A percentile compares a stretch with the other conserved stretches of the same genome.
These are phyloP conservation scores for Odobenus rosmarus DNA, from an alignment of 2,113 vertebrate species.

Conservation along the genomic window DNA sequence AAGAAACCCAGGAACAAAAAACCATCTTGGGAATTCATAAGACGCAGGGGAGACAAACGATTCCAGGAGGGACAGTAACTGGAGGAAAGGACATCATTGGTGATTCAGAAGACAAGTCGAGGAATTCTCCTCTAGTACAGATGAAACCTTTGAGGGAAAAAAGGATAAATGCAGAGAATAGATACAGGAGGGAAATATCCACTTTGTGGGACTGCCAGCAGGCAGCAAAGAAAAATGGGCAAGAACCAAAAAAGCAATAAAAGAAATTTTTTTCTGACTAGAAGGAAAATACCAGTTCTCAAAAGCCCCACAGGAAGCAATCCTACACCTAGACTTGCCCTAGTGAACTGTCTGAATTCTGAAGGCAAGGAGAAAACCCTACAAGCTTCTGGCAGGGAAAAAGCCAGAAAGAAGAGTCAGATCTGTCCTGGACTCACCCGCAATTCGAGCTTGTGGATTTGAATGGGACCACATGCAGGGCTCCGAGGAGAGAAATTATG, in stretches of 20 bases:
- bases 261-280: not conserved
- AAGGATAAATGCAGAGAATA: not conserved
- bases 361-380: not conserved
- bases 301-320: not conserved
- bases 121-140: not conserved
- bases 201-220: not conserved
- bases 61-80: not conserved
- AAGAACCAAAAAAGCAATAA: not conserved
- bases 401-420: not conserved
- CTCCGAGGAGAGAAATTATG: not conserved
- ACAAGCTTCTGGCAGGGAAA: not conserved
- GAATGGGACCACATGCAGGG: rapidly evolving
- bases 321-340: not conserved
- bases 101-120: not conserved
- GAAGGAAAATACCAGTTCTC: not conserved
- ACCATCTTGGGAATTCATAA: not conserved
- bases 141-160: not conserved
- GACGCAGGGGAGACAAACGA: rapidly evolving
- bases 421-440: rapidly evolving
- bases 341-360: not conserved
- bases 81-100: no score
- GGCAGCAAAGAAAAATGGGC: not conserved
- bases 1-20: not conserved
- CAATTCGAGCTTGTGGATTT: rapidly evolving
- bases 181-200: not conserved